Conservation (phyloP, 2,888 invertebrate species). For the Lydus trimaculatus region DNA sequence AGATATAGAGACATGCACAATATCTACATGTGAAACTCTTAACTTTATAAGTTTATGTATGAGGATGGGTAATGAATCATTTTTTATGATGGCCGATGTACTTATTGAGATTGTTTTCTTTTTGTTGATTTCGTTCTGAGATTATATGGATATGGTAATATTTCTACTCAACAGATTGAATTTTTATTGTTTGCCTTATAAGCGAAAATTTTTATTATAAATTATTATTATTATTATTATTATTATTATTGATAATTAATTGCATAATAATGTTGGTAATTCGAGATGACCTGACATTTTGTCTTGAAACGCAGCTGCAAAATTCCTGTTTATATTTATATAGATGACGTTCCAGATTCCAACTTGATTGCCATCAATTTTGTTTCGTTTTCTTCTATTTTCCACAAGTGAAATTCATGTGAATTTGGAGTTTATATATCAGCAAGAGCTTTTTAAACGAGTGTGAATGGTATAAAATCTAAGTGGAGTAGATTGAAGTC, state of each 20-base stretch:
- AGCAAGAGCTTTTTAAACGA: slow-evolving; percentile 29
- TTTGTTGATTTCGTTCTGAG: slow-evolving; percentile 32
- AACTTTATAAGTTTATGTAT: slow-evolving; percentile 27
- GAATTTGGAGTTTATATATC: slow-evolving; percentile 27
- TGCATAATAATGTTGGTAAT: neutral
- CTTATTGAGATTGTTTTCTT: slow-evolving; percentile 43
- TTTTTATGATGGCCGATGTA: slow-evolving; percentile 36
- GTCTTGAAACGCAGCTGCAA: slow-evolving; percentile 24
- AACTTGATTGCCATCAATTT: slow-evolving; percentile 19
- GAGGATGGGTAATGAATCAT: slow-evolving; percentile 40
- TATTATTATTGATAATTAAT: slow-evolving; percentile 39
- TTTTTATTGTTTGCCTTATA: slow-evolving; percentile 38
- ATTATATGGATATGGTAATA: slow-evolving; percentile 53
- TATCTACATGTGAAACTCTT: slow-evolving; percentile 9
- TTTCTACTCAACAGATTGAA: slow-evolving; percentile 54
- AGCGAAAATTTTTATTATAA: slow-evolving; percentile 33
- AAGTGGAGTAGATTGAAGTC: slow-evolving; percentile 46
- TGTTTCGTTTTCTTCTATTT: slow-evolving; percentile 17
- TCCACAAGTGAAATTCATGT: slow-evolving; percentile 1
- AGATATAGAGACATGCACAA: neutral
- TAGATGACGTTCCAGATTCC: slow-evolving; percentile 31
- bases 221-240: slow-evolving; percentile 25
- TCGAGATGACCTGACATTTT: slow-evolving; percentile 16
- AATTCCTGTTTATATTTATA: slow-evolving; percentile 14
- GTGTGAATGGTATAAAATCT: slow-evolving; percentile 47